A percentile compares a stretch with the other conserved stretches of the same genome.
Conservation (phyloP, 2,888 invertebrate species). For the Stictocephala bisonia region DNA sequence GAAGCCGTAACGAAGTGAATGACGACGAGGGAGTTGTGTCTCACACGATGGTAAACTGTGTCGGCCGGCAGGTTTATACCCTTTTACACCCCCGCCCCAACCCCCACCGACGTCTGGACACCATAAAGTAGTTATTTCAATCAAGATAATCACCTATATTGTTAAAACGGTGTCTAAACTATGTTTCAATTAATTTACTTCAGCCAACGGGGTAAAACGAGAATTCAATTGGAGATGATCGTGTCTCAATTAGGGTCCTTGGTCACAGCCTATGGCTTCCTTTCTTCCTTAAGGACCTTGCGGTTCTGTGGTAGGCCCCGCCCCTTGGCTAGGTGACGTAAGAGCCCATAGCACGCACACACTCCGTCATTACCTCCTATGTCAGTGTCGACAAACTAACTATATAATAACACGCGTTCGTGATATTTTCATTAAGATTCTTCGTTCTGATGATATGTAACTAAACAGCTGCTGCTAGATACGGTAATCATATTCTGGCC, state of each 20-base stretch:
- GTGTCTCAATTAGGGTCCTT: conserved; percentile 22
- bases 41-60: conserved; percentile 25
- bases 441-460: too few relatives aligned
- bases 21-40: not conserved
- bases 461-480: too few relatives aligned
- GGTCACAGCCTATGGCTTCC: conserved; percentile 6
- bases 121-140: conserved; percentile 14
- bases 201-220: not conserved
- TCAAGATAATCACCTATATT: conserved; percentile 35
- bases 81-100: too few relatives aligned
- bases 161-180: not conserved
- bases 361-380: too few relatives aligned
- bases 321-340: not conserved
- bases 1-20: conserved; percentile 23
- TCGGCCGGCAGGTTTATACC: conserved; percentile 9
- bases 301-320: not conserved
- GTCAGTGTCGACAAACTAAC: too few relatives aligned
- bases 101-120: too few relatives aligned
- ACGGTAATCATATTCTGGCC: too few relatives aligned
- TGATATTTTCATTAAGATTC: conserved; percentile 24
- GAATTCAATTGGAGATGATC: not conserved
- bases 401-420: conserved; percentile 32
- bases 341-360: too few relatives aligned
- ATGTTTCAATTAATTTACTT: conserved; percentile 18
- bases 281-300: too few relatives aligned